phyloP scores from a whole-genome alignment of 2,797 vertebrate species.

The Sebastolobus alascanus region DNA sequence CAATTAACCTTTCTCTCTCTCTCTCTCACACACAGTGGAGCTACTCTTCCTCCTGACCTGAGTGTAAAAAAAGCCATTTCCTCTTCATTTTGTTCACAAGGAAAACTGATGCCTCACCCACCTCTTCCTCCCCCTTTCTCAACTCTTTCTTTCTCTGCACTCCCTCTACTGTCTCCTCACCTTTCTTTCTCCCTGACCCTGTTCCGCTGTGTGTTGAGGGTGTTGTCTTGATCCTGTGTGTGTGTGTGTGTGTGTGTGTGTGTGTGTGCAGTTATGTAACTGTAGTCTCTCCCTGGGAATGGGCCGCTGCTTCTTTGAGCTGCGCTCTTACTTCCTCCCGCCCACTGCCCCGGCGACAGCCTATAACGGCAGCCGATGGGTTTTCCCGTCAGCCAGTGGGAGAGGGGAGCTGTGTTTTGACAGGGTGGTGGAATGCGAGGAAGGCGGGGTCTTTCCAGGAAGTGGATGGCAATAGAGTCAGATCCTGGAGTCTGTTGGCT shows the following conservation, averaged over 20 bases:
- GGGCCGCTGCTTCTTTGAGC: slow-evolving; percentile 65
- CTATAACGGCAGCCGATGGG: slow-evolving; percentile 44
- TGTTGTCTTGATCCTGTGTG: slow-evolving; percentile 64
- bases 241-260: slow-evolving; percentile 25
- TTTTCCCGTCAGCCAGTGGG: slow-evolving; percentile 63
- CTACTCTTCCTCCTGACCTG: slow-evolving; percentile 67
- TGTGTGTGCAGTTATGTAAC: slow-evolving; percentile 70
- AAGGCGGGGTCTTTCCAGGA: slow-evolving; percentile 78
- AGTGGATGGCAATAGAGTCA: slow-evolving; percentile 71
- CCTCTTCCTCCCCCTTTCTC: slow-evolving; percentile 17
- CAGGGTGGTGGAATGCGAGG: slow-evolving; percentile 66
- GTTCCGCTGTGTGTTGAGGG: slow-evolving; percentile 59
- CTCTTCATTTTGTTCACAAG: slow-evolving; percentile 69
- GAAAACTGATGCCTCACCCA: slow-evolving; percentile 71
- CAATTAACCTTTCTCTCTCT: slow-evolving; percentile 70
- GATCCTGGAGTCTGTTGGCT: slow-evolving; percentile 59
- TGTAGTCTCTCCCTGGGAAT: slow-evolving; percentile 71
- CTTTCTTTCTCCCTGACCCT: slow-evolving; percentile 59
- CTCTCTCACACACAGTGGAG: slow-evolving; percentile 22
- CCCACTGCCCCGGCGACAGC: slow-evolving; percentile 51
- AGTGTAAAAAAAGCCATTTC: slow-evolving; percentile 76
- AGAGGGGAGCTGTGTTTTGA: slow-evolving; percentile 71
- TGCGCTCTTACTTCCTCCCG: slow-evolving; percentile 42
- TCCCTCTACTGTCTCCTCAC: slow-evolving; percentile 48
- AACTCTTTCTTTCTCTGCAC: slow-evolving; percentile 31